Base-by-base conservation (phyloP, 2,888 invertebrate genomes). In the Drosophila trichaetosa region DNA sequence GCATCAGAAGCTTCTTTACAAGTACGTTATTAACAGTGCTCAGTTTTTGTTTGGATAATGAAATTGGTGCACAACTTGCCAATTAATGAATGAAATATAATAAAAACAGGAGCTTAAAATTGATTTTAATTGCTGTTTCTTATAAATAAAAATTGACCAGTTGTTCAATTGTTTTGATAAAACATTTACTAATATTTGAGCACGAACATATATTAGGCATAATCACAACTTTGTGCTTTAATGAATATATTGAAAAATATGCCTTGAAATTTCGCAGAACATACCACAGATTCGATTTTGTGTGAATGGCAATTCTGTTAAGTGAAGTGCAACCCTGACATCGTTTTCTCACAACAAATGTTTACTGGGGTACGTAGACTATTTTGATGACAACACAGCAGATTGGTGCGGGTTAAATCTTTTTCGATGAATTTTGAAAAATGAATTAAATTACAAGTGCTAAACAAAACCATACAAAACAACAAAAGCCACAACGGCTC, bases 381-480 rank as follows among this genome's bases (percentile, higher is more conserved):
- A 87, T 79, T 85, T 89, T 75, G 67, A 80, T 85, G 85, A 85
- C 85, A 85, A 85, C 85, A 85, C 85, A 27, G 85, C 85, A 85
- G 80, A 89, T 90, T 89, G 76, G 69, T 73, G 64, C 71, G 61
- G 69, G 53, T 64, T 66, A 60, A 66, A 68, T 62, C 56, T 69
- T 59, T 69, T 75, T 67, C 56, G 51, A 69, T 60, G 58, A 34
- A 38, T 53, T 78, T 73, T 59, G 34, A 69, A 83, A 80, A 74
- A 90, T 87, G 86, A 78, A 87, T 87, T 87, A 83, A 87, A 74
- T 88, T 85, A 16, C 49, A 61, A 74, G 68, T 73, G 65, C 52
- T 69, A 48, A 52, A 51, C 54, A 61, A 64, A 69, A 62, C 31
- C 46, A 63, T 36, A 68, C 36, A 62, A 69, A 76, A 56, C 69